Base-by-base conservation (phyloP, 1,140 invertebrate species). In the Trichoplusia ni region DNA sequence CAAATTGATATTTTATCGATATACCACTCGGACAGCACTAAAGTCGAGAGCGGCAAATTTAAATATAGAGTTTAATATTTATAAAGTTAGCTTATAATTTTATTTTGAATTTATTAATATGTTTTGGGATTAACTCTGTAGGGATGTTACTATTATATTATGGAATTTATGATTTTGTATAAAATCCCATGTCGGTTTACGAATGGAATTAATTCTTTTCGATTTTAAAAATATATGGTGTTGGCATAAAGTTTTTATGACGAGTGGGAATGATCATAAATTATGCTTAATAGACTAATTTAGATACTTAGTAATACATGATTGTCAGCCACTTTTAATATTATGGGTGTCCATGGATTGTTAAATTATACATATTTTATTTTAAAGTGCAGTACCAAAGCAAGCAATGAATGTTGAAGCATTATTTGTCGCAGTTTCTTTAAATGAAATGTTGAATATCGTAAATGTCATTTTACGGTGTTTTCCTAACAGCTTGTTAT, bases 1-100 rank as follows among this genome's bases (percentile, higher is more conserved):
- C 70, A 74, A 84, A 84, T 82, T 79, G 77, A 82, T 82, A 81
- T 75, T 85, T 84, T 84, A 82, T 84, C 75, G 75, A 80, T 75
- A 74, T 58, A 31, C 44, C 61, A 66, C 70, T 47, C 53, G 64
- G 19, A 49, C 56, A 37, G 46, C 66, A 53, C 64, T 76, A 66
- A 71, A 73, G 59, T 53, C 40, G 37, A 61, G 60, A 47, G 64
- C 64, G 62, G 58, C 47, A 51, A 47, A 54, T 38, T 64, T 66
- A 47, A 62, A 44, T 4, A 63, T 42, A 18, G 38, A 16, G 18
- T 38, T 54, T 29, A 19, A 29, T 64, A 61, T 66, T 63, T 69
- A 69, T 47, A 63, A 59, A 60, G 42, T 46, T 63, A 23, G 35
- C 37, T 40, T 64, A 63, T 73, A 67, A 77, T 76, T 74, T 74